These are phyloP conservation scores for Drosophila tristis DNA, from an alignment of 1,140 invertebrate species.

Conservation along the genomic window DNA sequence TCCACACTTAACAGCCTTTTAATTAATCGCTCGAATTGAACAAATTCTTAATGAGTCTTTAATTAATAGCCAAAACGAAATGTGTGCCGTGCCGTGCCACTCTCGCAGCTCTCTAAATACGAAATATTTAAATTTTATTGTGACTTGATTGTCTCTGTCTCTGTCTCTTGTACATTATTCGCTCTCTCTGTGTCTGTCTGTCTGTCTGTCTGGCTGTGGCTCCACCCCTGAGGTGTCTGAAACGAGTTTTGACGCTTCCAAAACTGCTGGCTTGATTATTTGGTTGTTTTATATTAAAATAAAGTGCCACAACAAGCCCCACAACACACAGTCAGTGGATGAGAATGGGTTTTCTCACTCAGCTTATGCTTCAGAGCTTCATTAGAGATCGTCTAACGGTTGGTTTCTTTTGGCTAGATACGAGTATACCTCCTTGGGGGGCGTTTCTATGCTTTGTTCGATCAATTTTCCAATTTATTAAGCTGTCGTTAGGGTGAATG, in stretches of 20 bases:
- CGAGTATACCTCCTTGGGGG: constrained; percentile 6
- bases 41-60: constrained; percentile 81
- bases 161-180: neutral
- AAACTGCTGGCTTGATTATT: constrained; percentile 56
- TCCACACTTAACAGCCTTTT: constrained; percentile 65
- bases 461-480: constrained; percentile 12
- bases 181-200: constrained; percentile 18
- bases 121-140: constrained; percentile 62
- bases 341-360: constrained; percentile 42
- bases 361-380: constrained; percentile 34
- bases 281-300: constrained; percentile 21
- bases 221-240: constrained; percentile 72
- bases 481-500: constrained; percentile 6
- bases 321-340: constrained; percentile 10
- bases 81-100: constrained; percentile 15
- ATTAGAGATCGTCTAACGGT: constrained; percentile 26
- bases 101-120: constrained; percentile 18
- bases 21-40: constrained; percentile 67
- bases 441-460: constrained; percentile 25
- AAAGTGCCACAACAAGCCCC: constrained; percentile 50
- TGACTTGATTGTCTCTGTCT: constrained; percentile 46
- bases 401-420: constrained; percentile 4
- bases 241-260: constrained; percentile 68
- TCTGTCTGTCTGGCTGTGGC: constrained; percentile 31
- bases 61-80: constrained; percentile 73